phyloP scores from a whole-genome alignment of 2,888 invertebrate species.

The Physocephala rufipes region DNA sequence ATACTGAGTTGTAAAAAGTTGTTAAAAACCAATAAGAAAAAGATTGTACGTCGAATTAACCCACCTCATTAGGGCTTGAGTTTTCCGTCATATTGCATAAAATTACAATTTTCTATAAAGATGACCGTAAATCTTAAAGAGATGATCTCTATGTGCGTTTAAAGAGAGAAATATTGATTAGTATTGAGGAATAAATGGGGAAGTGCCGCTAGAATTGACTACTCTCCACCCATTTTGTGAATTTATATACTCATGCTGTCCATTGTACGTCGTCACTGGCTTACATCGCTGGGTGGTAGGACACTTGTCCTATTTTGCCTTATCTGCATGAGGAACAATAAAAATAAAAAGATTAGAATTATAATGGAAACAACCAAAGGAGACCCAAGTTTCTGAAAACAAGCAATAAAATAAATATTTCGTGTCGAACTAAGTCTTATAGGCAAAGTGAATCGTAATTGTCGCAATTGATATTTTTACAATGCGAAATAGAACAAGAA shows the following conservation, averaged over 20 bases:
- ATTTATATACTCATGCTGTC: too few species aligned
- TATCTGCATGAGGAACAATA: constrained; percentile 8
- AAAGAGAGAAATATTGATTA: constrained; percentile 26
- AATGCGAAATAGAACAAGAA: too few species aligned
- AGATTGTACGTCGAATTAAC: constrained; percentile 58
- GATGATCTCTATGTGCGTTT: neutral
- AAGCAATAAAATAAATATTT: neutral
- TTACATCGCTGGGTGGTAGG: too few species aligned
- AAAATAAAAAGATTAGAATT: neutral
- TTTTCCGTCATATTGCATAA: neutral
- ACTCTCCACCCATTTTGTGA: constrained; percentile 47
- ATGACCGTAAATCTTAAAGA: neutral
- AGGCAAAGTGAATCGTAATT: too few species aligned
- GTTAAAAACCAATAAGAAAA: constrained; percentile 47
- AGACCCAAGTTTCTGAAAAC: neutral
- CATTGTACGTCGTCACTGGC: neutral
- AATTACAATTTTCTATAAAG: constrained; percentile 5
- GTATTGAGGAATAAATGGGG: constrained; percentile 36
- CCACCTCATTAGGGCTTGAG: constrained; percentile 49
- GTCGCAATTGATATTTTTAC: too few species aligned
- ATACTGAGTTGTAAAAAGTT: too few species aligned
- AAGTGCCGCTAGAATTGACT: constrained; percentile 41
- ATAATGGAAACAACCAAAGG: neutral
- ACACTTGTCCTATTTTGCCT: too few species aligned
- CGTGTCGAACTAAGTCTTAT: neutral